Conservation (phyloP, 53 echinoderm and acorn worm genomes). For the Antedon mediterranea region DNA sequence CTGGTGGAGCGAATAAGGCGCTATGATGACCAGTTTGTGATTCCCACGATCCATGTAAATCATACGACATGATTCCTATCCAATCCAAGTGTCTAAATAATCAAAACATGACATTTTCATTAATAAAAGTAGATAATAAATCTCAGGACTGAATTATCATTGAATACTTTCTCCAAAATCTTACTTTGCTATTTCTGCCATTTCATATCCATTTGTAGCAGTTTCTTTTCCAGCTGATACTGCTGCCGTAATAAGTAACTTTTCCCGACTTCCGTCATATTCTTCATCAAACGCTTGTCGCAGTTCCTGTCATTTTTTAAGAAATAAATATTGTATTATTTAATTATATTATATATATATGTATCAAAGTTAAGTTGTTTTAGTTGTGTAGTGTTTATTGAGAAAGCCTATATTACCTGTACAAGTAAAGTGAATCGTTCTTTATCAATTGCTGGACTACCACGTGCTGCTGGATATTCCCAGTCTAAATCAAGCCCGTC, state of each 20-base stretch:
- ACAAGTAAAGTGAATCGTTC: conserved; percentile 11
- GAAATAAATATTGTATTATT: no score
- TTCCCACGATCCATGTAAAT: conserved; percentile 28
- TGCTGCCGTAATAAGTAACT: conserved; percentile 19
- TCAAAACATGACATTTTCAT: no score
- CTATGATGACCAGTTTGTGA: conserved; percentile 26
- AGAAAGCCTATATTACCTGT: conserved; percentile 10
- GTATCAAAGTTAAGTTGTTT: no score
- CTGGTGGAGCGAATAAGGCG: conserved; percentile 1
- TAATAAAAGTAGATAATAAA: background rate
- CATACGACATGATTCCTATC: conserved; percentile 25
- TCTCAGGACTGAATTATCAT: no score
- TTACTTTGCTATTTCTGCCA: conserved; percentile 16
- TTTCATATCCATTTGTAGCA: conserved; percentile 27
- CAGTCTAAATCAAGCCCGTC: conserved; percentile 36
- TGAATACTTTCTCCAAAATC: background rate
- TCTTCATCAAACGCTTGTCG: conserved; percentile 21
- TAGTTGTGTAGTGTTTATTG: no score
- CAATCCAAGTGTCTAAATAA: conserved; percentile 21
- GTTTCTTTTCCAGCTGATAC: conserved; percentile 8
- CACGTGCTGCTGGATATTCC: conserved; percentile 27
- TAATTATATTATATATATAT: no score
- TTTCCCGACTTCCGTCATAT: conserved; percentile 5
- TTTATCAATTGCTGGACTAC: conserved; percentile 20
- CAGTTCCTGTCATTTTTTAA: conserved; percentile 7